These are phyloP conservation scores for Microtus californicus DNA, from an alignment of 2,797 vertebrate genomes.

Conservation along the genomic window DNA sequence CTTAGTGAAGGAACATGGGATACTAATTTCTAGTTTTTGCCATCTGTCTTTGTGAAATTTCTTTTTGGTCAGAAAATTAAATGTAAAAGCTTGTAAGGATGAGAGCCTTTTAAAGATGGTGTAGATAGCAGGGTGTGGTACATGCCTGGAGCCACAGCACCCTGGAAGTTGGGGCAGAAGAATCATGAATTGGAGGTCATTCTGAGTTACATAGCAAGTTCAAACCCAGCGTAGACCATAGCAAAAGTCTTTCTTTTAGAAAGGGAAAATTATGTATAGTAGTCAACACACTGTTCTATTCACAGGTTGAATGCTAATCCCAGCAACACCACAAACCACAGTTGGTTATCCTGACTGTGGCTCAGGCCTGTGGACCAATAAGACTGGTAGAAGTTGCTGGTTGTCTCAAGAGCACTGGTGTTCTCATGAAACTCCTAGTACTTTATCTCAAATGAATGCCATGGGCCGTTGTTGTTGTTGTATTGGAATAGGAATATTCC, in stretches of 20 bases:
- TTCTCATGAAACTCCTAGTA: not conserved
- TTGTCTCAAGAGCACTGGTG: not conserved
- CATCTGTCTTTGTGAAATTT: not conserved
- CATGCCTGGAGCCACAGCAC: not conserved
- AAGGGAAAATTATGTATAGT: not conserved
- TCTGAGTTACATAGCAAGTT: not conserved
- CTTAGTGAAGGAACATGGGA: not conserved
- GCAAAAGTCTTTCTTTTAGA: not conserved
- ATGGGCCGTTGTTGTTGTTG: not conserved
- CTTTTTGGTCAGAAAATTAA: not conserved
- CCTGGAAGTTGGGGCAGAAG: not conserved
- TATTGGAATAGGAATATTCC: not conserved
- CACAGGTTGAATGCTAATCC: not conserved
- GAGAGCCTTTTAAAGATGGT: not conserved
- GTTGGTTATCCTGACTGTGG: not conserved
- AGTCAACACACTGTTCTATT: not conserved
- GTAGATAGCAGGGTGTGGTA: not conserved
- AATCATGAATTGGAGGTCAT: not conserved
- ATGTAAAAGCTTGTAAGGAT: not conserved
- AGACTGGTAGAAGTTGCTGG: not conserved
- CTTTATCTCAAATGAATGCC: not conserved
- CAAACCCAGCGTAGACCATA: not conserved
- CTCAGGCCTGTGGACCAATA: not conserved
- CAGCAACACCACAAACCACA: not conserved
- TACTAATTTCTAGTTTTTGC: constrained; percentile 42